phyloP scores from a whole-genome alignment of 92 coral and sea anemone species.

The Pocillopora meandrina region DNA sequence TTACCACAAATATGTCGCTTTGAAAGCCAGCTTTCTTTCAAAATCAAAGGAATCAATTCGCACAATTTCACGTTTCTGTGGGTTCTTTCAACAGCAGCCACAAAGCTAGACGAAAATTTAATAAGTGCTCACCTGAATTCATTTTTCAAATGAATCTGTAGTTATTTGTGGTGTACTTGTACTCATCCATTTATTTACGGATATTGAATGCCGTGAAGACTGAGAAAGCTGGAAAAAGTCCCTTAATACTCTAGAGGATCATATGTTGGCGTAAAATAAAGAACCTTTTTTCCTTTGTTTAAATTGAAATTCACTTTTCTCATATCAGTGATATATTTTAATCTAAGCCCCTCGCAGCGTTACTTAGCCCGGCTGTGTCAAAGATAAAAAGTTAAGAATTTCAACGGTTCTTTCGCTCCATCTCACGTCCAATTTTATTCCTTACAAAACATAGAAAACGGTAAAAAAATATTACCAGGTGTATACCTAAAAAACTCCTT shows the following conservation, averaged over 20 bases:
- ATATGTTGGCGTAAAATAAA: neutral
- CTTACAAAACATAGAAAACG: slow-evolving; percentile 9
- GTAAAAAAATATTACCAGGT: slow-evolving; percentile 29
- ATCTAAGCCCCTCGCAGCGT: slow-evolving; percentile 13
- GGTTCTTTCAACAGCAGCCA: slow-evolving; percentile 6
- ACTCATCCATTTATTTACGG: neutral
- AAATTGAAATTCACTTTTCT: neutral
- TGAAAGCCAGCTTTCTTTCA: slow-evolving; percentile 14
- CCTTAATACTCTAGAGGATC: too few species aligned
- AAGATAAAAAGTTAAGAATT: neutral
- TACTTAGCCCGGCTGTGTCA: neutral
- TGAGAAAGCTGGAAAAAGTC: too few species aligned
- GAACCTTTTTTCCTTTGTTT: neutral
- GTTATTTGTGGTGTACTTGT: neutral
- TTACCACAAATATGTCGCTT: slow-evolving; percentile 34
- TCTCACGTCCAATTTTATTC: neutral
- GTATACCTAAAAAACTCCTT: slow-evolving; percentile 26
- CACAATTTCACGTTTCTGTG: neutral
- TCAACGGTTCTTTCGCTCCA: neutral
- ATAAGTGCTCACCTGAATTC: neutral
- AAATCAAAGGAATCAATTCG: neutral
- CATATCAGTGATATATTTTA: neutral
- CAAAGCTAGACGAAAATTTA: neutral
- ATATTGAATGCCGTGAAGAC: too few species aligned
- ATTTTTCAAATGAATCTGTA: slow-evolving; percentile 8